A percentile compares a stretch with the other conserved stretches of the same genome.
phyloP scores from a whole-genome alignment of 2,888 invertebrate genomes.

The Mylabris sibirica region DNA sequence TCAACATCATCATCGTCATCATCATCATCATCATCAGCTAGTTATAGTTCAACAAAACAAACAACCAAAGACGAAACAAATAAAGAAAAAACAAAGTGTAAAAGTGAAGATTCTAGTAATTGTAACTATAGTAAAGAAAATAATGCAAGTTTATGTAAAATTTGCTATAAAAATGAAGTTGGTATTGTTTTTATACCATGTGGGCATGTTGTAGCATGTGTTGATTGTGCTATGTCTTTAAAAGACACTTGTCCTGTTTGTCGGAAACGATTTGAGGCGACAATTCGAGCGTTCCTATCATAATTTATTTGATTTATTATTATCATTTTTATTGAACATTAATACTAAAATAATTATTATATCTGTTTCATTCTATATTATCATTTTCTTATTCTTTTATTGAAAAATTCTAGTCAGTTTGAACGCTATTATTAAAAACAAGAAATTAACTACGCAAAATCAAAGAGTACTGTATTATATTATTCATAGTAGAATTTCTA shows the following conservation, averaged over 20 bases:
- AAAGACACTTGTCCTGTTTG: slow-evolving; percentile 85
- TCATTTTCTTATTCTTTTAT: neutral
- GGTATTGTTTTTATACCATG: slow-evolving; percentile 94
- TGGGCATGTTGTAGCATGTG: slow-evolving; percentile 93
- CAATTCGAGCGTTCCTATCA: slow-evolving; percentile 70
- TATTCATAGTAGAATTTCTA: neutral
- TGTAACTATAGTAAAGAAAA: slow-evolving; percentile 18
- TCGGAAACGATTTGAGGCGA: slow-evolving; percentile 75
- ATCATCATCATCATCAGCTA: neutral
- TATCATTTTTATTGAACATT: slow-evolving; percentile 4
- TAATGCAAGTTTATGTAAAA: slow-evolving; percentile 78
- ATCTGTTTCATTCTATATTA: slow-evolving; percentile 10
- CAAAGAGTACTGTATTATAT: neutral
- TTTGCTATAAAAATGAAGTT: slow-evolving; percentile 88
- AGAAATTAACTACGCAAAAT: slow-evolving; percentile 1
- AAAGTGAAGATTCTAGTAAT: slow-evolving; percentile 22
- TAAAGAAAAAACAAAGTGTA: slow-evolving; percentile 32
- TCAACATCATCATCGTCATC: neutral
- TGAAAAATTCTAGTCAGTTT: slow-evolving; percentile 12
- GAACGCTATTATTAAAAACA: neutral
- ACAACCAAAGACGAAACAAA: slow-evolving; percentile 35
- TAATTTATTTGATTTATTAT: slow-evolving; percentile 47
- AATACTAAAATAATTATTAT: neutral
- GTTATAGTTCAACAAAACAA: neutral
- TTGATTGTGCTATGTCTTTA: slow-evolving; percentile 87